Base-by-base conservation (phyloP, 1,140 invertebrate species). In the Pogonognathellus flavescens region DNA sequence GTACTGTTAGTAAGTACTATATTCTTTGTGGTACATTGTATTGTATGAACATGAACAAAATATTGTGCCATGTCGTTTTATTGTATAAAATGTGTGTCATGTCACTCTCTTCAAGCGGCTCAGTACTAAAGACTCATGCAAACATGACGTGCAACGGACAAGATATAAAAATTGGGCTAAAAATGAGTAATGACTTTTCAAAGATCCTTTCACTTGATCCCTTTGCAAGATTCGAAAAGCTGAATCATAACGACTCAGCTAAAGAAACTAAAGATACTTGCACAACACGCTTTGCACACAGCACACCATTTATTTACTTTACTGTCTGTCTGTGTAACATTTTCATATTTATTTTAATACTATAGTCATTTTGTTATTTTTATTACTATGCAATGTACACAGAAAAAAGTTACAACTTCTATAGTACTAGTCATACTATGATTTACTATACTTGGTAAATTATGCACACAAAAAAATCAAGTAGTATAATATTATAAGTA, bases 161-260 rank as follows among this genome's bases (percentile, higher is more conserved):
- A 66, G 62, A 66, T 20, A 66, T 50, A 49, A 82, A 41, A 41
- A 70, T 16, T 70, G 14, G 20, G 20, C 18, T 70, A 25, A 70
- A 55, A 55, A 82, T 82, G 80, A 82, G 11, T 82, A 57, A 82
- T 82, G 80, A 41, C 52, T 82, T 82, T 82, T 41, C 52, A 82
- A 82, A 82, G n/a, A 55, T 82, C 80, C 50, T 82, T 82, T 82
- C 80, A 82, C 50, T 82, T 41, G 52, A 57, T 59, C 80, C 53
- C 55, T 25, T 59, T 18, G n/a, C 52, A 82, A 41, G 31, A 76
- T 76, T 76, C 25, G 62, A 25, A 66, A 66, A 66, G 62, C 62
- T 76, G 11, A 50, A 0, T 9, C 4, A 22, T 70, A 66, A 66
- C 62, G 22, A 66, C 22, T 20, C 62, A 13, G 13, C 62, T 25